A percentile compares a stretch with the other conserved stretches of the same genome.
Evolutionary conservation across 1,140 invertebrate genomes (phyloP).

Genomic region (Bathynomus jamesi): DNA sequence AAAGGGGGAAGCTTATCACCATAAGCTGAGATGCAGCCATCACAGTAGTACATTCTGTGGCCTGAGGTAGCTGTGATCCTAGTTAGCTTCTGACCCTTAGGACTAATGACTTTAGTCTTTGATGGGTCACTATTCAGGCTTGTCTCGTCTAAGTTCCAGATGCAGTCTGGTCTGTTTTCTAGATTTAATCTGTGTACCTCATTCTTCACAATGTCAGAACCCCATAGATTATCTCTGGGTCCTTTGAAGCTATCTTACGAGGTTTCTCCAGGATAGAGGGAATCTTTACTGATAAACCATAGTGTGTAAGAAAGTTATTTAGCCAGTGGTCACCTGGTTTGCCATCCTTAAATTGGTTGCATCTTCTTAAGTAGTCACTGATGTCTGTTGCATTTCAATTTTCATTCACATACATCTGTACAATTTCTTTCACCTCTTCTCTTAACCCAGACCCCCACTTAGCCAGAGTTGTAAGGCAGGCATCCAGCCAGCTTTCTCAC

Average conservation of each 20-base stretch:
- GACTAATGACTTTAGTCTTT: not conserved
- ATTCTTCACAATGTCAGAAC: not conserved
- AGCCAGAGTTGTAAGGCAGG: too few relatives aligned
- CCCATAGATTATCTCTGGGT: not conserved
- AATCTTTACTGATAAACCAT: not conserved
- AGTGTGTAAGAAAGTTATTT: not conserved
- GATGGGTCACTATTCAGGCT: not conserved
- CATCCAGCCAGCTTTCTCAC: too few relatives aligned
- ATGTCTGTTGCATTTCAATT: too few relatives aligned
- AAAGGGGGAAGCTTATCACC: not conserved
- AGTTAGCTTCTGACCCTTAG: not conserved
- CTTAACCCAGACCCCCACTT: too few relatives aligned
- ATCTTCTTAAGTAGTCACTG: too few relatives aligned
- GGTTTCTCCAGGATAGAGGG: not conserved
- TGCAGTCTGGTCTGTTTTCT: not conserved
- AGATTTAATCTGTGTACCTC: not conserved
- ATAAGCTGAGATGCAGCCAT: not conserved
- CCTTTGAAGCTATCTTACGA: not conserved
- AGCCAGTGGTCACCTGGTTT: too few relatives aligned
- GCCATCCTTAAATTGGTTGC: too few relatives aligned
- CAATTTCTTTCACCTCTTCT: too few relatives aligned
- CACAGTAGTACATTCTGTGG: not conserved
- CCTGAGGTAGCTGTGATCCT: not conserved
- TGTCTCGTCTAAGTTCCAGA: not conserved
- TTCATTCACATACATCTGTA: too few relatives aligned